Percentiles rank a stretch among this genome's conserved stretches.
Conservation (phyloP, 2,797 vertebrate species). For the Ptychadena robeensis region DNA sequence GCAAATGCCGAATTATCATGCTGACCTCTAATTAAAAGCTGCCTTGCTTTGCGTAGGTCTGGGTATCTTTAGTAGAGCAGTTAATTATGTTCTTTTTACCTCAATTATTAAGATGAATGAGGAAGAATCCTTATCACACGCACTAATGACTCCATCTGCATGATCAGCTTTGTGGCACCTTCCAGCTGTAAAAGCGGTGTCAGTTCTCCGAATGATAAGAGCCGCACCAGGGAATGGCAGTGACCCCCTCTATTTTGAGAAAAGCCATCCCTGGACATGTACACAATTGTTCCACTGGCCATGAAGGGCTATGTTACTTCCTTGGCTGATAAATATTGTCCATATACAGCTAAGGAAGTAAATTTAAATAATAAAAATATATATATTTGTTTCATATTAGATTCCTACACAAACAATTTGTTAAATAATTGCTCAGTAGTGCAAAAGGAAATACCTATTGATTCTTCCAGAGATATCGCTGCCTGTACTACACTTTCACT, state of each 20-base stretch:
- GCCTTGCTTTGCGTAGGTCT: constrained; percentile 67
- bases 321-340: background rate
- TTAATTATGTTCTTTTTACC: constrained; percentile 78
- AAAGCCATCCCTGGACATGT: background rate
- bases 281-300: background rate
- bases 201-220: background rate
- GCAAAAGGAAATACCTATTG: too few relatives aligned
- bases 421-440: too few relatives aligned
- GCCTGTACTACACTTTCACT: too few relatives aligned
- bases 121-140: constrained; percentile 68
- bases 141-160: constrained; percentile 65
- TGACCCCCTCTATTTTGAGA: background rate
- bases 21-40: constrained; percentile 79
- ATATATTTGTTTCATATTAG: too few relatives aligned
- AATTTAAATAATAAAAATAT: too few relatives aligned
- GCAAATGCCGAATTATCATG: constrained; percentile 72
- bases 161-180: constrained; percentile 11
- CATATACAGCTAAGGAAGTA: background rate
- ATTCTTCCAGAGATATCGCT: too few relatives aligned
- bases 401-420: too few relatives aligned
- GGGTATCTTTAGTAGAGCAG: constrained; percentile 73
- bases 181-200: background rate
- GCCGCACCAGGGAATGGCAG: background rate
- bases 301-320: too few relatives aligned
- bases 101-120: constrained; percentile 74